Evolutionary conservation across 2,113 vertebrate genomes (phyloP).

Genomic region (Strix aluco): DNA sequence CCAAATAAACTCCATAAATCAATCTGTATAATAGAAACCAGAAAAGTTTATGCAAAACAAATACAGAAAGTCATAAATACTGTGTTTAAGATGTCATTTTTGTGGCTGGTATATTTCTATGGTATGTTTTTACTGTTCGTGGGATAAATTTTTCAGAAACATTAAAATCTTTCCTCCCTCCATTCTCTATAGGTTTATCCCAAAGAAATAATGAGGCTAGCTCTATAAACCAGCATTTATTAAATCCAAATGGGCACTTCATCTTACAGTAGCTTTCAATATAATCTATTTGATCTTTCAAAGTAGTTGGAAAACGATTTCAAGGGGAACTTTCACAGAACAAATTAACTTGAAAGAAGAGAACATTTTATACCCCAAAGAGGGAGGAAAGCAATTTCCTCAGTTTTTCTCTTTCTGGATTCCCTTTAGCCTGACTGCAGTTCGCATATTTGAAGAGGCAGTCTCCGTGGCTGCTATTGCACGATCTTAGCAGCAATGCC

Average conservation of each 20-base stretch:
- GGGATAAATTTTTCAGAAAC: constrained; percentile 40
- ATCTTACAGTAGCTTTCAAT: constrained; percentile 45
- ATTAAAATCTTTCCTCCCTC: constrained; percentile 24
- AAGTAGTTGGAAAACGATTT: constrained; percentile 32
- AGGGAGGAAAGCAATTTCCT: constrained; percentile 52
- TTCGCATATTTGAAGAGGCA: background rate
- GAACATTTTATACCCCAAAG: constrained; percentile 44
- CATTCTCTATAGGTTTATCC: constrained; percentile 37
- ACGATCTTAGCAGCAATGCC: background rate
- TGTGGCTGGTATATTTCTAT: constrained; percentile 7
- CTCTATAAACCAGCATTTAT: constrained; percentile 38
- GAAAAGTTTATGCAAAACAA: constrained; percentile 38
- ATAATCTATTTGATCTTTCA: constrained; percentile 53
- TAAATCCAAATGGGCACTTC: constrained; percentile 40
- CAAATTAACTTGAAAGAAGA: constrained; percentile 60
- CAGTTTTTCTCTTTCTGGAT: constrained; percentile 17
- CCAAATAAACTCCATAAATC: constrained; percentile 40
- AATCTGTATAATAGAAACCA: constrained; percentile 3
- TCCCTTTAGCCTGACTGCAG: background rate
- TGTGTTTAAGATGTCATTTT: constrained; percentile 2
- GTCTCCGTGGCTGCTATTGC: background rate
- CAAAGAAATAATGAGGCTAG: background rate
- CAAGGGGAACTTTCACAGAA: constrained; percentile 40
- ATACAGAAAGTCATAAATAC: constrained; percentile 16
- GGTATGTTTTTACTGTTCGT: constrained; percentile 11